Conservation (phyloP, 2,113 vertebrate species). For the Fulica atra region DNA sequence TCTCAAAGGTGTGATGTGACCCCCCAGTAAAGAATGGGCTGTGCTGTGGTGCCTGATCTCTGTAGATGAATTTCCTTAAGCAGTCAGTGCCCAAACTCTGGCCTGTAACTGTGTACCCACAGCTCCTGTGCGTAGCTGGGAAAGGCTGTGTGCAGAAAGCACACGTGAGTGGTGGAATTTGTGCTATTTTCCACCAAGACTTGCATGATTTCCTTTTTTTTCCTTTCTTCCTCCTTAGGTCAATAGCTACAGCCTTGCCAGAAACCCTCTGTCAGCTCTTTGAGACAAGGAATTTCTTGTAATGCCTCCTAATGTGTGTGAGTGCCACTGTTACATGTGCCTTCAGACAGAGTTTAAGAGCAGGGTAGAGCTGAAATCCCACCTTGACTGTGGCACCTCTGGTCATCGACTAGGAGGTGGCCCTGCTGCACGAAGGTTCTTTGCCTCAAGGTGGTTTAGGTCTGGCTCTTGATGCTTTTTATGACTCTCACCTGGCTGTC, state of each 20-base stretch:
- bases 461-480: not conserved
- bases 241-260: not conserved
- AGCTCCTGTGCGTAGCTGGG: not conserved
- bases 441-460: not conserved
- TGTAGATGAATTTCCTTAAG: not conserved
- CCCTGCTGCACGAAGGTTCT: not conserved
- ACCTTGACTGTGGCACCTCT: not conserved
- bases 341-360: not conserved
- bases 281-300: not conserved
- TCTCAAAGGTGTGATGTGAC: accelerated
- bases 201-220: not conserved
- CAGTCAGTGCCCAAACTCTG: not conserved
- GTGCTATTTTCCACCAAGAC: not conserved
- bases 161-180: not conserved
- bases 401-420: not conserved
- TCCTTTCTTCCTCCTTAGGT: not conserved
- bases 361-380: not conserved
- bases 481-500: not conserved
- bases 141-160: not conserved
- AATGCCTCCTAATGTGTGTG: accelerated
- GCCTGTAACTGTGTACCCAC: not conserved
- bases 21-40: not conserved
- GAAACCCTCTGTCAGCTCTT: not conserved
- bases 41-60: not conserved
- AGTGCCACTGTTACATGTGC: accelerated